These are phyloP conservation scores for Melanostoma scalare DNA, from an alignment of 2,888 invertebrate species.

Conservation along the genomic window DNA sequence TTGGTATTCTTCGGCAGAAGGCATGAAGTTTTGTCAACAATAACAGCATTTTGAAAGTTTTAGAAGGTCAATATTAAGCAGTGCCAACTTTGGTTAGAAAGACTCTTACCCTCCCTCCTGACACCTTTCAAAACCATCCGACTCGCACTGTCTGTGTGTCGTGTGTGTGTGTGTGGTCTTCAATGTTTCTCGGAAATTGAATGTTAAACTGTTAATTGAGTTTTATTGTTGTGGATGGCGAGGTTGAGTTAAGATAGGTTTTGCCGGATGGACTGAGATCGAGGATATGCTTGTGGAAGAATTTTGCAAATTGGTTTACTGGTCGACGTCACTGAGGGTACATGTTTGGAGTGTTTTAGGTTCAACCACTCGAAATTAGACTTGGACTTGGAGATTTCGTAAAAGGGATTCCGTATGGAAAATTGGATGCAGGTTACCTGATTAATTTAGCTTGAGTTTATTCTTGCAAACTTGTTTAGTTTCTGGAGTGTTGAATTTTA, in stretches of 20 bases:
- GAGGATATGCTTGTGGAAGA: conserved; percentile 52
- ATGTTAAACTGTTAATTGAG: conserved; percentile 71
- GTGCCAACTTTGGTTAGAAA: conserved; percentile 28
- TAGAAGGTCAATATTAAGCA: conserved; percentile 66
- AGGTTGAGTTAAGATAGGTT: conserved; percentile 38
- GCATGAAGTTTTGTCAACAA: conserved; percentile 59
- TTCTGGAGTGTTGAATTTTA: no score
- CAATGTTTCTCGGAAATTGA: conserved; percentile 60
- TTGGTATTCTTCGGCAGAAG: conserved; percentile 15
- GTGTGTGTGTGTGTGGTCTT: conserved; percentile 18
- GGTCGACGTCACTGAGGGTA: conserved; percentile 21
- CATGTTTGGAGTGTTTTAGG: conserved; percentile 26
- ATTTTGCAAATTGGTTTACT: conserved; percentile 60
- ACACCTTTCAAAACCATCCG: not conserved
- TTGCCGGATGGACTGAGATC: not conserved
- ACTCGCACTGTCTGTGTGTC: not conserved
- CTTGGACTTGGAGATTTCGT: not conserved
- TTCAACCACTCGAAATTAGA: conserved; percentile 20
- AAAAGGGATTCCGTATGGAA: no score
- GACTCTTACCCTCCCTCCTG: not conserved
- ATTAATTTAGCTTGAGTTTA: no score
- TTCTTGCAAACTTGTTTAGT: no score
- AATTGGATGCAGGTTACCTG: no score
- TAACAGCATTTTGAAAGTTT: conserved; percentile 57
- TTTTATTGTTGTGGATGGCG: conserved; percentile 59